Evolutionary conservation across 1,140 invertebrate species (phyloP), one percentile per base, ranked within the genome.

Genomic region (Musca vetustissima): DNA sequence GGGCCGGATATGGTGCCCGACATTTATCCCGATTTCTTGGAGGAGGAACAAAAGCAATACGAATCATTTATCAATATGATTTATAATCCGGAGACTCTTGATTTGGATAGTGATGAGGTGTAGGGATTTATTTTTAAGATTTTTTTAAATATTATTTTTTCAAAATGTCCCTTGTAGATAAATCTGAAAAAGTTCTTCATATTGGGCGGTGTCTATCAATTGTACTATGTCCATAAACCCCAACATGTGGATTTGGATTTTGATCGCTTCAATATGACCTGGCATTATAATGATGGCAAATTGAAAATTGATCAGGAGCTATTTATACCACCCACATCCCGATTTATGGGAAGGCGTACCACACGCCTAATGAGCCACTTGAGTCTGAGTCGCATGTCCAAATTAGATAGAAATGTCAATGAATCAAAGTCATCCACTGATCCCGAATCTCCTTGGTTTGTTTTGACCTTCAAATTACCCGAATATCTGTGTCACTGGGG

Each of bases 181-280:
- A 80, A 80, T 72, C 52, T 80, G 1, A 70, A 77, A 24, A 50
- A 80, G 36, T 64, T 64, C 50, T 70, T 80, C 0, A 68, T 80
- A 6, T 49, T 80, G 14, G 78, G 78, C 24, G 78, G 78, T 1
- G 49, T 79, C 0, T 80, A 76, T 59, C 71, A 73, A 15, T 50
- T 80, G 0, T 53, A 73, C 50, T 72, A 73, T 55, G 70, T 80
- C 4, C 71, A 68, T 9, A 73, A 73, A 4, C 73, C 76, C 7
- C 4, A 24, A 0, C 71, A 74, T 59, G 71, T 67, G 1, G 66
- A 76, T 9, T 80, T 72, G 1, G 64, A 76, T 13, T 80, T 72
- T 15, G 22, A 73, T 13, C 72, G 64, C 32, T 78, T 78, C 32
- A 79, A 76, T 52, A 69, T 77, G 1, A 66, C 74, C 0, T 64